Evolutionary conservation across 2,888 invertebrate species (phyloP).

Genomic region (Xylota segnis): DNA sequence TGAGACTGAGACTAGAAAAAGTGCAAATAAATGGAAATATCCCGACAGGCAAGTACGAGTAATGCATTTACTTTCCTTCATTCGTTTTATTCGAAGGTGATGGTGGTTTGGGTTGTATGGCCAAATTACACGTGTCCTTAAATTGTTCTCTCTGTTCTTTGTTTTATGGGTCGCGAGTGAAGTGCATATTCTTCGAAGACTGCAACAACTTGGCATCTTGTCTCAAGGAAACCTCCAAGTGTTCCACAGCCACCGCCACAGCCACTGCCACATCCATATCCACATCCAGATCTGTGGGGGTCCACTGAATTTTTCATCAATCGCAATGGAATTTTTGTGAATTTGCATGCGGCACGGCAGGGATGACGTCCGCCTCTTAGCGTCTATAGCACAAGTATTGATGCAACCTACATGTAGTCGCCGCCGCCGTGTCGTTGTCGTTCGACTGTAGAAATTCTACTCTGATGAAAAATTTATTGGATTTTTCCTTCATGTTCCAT

Average conservation of each 20-base stretch:
- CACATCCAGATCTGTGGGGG: conserved; percentile 39
- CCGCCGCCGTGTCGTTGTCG: conserved; percentile 22
- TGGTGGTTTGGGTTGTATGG: conserved; percentile 54
- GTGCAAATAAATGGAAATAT: conserved; percentile 55
- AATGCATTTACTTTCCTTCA: conserved; percentile 52
- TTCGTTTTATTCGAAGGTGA: conserved; percentile 50
- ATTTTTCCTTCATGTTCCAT: conserved; percentile 63
- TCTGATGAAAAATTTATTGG: conserved; percentile 75
- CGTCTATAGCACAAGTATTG: conserved; percentile 45
- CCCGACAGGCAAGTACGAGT: conserved; percentile 16
- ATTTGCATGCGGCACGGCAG: conserved; percentile 68
- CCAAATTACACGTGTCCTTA: conserved; percentile 71
- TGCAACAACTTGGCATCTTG: conserved; percentile 3
- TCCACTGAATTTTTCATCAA: conserved; percentile 70
- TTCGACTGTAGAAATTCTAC: conserved; percentile 51
- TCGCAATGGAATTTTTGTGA: conserved; percentile 68
- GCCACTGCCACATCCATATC: conserved; percentile 17
- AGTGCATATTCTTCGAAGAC: conserved; percentile 24
- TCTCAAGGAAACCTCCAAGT: conserved; percentile 17
- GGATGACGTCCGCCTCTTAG: conserved; percentile 46
- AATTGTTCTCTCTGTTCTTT: conserved; percentile 39
- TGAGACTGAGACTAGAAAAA: conserved; percentile 33
- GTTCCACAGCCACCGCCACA: no score
- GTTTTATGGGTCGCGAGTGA: conserved; percentile 28
- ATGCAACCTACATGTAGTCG: conserved; percentile 46